Percentiles rank a stretch among this genome's conserved stretches.
phyloP scores from a whole-genome alignment of 2,888 invertebrate species.

The Callyntrura guangdongensis region DNA sequence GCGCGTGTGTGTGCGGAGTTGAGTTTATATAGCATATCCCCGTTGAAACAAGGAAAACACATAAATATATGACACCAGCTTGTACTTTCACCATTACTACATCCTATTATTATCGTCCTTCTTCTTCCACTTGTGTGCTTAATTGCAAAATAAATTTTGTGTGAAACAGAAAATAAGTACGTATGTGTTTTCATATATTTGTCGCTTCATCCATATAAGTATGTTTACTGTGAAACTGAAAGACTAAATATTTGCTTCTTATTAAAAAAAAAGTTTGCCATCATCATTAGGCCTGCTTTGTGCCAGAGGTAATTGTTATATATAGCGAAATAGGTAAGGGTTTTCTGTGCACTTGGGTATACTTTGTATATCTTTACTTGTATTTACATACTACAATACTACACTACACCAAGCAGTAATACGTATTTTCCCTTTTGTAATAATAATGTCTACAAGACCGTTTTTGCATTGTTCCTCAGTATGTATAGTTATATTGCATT shows the following conservation, averaged over 20 bases:
- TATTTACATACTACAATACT: too few species aligned
- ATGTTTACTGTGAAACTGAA: background rate
- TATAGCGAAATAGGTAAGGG: background rate
- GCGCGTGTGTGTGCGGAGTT: background rate
- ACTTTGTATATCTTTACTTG: too few species aligned
- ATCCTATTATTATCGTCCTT: slow-evolving; percentile 61
- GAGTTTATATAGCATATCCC: background rate
- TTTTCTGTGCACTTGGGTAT: too few species aligned
- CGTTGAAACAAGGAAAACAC: slow-evolving; percentile 20
- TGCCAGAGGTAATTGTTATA: background rate
- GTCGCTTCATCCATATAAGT: background rate
- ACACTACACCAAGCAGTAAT: slow-evolving; percentile 25
- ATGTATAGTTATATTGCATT: background rate
- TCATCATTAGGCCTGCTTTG: slow-evolving; percentile 26
- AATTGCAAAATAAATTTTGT: slow-evolving; percentile 75
- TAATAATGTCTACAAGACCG: background rate
- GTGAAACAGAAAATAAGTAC: slow-evolving; percentile 31
- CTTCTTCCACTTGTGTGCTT: slow-evolving; percentile 62
- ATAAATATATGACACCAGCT: slow-evolving; percentile 64
- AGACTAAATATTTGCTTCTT: background rate
- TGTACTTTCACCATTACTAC: slow-evolving; percentile 60
- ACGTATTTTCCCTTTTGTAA: slow-evolving; percentile 15
- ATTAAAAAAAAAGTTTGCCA: background rate
- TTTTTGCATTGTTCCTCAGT: background rate
- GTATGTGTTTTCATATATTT: background rate